Evolutionary conservation across 2,113 vertebrate species (phyloP), one percentile per base, ranked within the genome.

Genomic region (Indicator maculatus): DNA sequence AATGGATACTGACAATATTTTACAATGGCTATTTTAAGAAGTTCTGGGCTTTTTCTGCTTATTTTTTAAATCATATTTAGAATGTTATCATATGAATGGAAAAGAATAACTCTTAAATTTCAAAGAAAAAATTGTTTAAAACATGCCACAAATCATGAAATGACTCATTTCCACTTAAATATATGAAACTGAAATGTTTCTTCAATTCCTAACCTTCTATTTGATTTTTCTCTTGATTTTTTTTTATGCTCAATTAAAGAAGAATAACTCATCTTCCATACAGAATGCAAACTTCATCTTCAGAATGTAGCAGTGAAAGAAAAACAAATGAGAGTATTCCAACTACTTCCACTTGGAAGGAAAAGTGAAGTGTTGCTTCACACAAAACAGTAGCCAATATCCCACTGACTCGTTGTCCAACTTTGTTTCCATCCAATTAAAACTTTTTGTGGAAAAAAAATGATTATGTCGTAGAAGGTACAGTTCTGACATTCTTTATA

Each of bases 341-440:
- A 19, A 11, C 10, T 85, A 26, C 7, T 28, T 74, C 26, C 45
- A 0, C 9, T 3, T 9, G 5, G 28, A 52, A 73, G 44, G 31
- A 79, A 75, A 4, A 55, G 2, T 30, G 26, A 74, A 65, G n/a
- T 50, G 10, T 44, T 71, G 27, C 5, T 9, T 89, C 27, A 64
- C 18, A 23, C 2, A 59, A 89, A 63, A 20, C 15, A 28, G 9
- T 33, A 69, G 5, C 10, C 3, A 73, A 18, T 47, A 53, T 23
- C 39, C 7, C 12, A n/a, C 8, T 1, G 1, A 9, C 27, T 65
- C 9, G 18, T 3, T 33, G 3, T 65, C 31, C 27, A 7, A 1
- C 66, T 82, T 76, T 17, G 0, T 0, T 39, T 89, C 14, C 6
- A 77, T 26, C 3, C 8, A 78, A 47, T 52, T 12, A 64, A 65